Conservation (phyloP, 2,113 vertebrate genomes). For the Cepphus grylle region DNA sequence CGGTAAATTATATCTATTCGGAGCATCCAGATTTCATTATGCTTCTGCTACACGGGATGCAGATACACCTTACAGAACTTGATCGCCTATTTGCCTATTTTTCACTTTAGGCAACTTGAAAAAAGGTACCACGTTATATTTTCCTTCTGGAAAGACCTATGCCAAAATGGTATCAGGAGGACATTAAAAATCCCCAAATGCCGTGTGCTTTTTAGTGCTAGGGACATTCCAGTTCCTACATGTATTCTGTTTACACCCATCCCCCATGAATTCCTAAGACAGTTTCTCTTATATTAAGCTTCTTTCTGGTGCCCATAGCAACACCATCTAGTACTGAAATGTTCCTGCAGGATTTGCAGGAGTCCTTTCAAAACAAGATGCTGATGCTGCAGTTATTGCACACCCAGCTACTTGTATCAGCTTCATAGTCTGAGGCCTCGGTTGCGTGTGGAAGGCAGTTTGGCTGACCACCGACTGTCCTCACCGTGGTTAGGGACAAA, state of each 20-base stretch:
- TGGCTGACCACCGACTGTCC: neutral
- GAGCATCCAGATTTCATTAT: neutral
- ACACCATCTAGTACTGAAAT: constrained; percentile 65
- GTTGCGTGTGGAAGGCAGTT: neutral
- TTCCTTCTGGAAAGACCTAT: neutral
- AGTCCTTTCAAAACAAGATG: constrained; percentile 66
- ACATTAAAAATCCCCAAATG: neutral
- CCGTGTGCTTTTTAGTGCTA: neutral
- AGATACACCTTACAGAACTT: neutral
- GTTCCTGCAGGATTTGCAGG: constrained; percentile 50
- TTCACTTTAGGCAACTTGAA: neutral
- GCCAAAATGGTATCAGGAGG: neutral
- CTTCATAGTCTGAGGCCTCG: neutral
- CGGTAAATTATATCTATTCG: neutral
- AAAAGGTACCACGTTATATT: neutral
- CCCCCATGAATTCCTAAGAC: constrained; percentile 50
- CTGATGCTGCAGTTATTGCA: constrained; percentile 65
- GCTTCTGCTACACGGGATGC: neutral
- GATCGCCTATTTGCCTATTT: neutral
- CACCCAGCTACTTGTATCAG: constrained; percentile 26
- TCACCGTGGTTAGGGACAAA: neutral
- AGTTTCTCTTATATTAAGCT: constrained; percentile 33
- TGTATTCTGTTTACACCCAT: constrained; percentile 43
- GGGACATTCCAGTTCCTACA: neutral
- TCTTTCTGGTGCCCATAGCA: constrained; percentile 72